These are phyloP conservation scores for Onychostruthus taczanowskii DNA, from an alignment of 2,113 vertebrate genomes.

Conservation along the genomic window DNA sequence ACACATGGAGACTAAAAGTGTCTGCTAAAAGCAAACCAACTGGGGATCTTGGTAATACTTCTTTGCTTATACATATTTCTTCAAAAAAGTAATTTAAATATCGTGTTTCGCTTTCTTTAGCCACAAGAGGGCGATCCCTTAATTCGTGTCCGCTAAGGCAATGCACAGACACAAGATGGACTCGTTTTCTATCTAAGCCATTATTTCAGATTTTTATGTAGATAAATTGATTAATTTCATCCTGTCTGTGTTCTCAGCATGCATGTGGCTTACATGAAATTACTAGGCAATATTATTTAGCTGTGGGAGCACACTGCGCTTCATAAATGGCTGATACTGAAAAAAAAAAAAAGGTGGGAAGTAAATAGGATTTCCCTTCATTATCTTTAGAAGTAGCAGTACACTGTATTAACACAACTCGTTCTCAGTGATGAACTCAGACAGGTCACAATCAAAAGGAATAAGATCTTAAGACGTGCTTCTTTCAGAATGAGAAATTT, in stretches of 20 bases:
- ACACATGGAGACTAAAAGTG: background rate
- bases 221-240: background rate
- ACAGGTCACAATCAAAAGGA: constrained; percentile 11
- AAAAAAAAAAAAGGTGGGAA: background rate
- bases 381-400: background rate
- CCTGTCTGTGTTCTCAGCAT: constrained; percentile 12
- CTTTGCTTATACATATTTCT: background rate
- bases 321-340: background rate
- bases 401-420: background rate
- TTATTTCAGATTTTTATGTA: background rate
- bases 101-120: background rate
- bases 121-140: constrained; percentile 66
- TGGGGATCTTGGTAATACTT: background rate
- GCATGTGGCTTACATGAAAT: constrained; percentile 10
- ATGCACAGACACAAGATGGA: background rate
- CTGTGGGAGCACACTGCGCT: background rate
- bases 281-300: background rate
- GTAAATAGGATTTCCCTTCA: background rate
- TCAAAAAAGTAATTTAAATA: background rate
- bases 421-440: background rate
- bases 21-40: background rate
- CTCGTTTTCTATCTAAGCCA: background rate
- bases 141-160: background rate
- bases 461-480: background rate
- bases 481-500: constrained; percentile 42